These are phyloP conservation scores for Tetragnatha versicolor DNA, from an alignment of 1,140 invertebrate species.

Conservation along the genomic window DNA sequence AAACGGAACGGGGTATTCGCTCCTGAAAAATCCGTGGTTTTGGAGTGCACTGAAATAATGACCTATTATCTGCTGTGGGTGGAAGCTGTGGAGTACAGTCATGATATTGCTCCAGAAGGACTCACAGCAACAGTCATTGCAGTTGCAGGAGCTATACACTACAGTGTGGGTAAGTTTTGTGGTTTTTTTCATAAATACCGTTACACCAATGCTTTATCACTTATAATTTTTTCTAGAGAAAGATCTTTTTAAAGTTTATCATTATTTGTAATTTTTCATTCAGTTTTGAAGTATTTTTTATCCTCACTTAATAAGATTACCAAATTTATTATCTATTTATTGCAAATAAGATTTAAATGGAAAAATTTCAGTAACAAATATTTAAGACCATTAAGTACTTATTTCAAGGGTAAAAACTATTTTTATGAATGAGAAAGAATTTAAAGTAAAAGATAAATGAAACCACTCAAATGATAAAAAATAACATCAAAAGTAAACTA, in stretches of 20 bases:
- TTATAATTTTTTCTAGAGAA: no score
- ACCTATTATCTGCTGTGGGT: slow-evolving; percentile 43
- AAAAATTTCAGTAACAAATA: no score
- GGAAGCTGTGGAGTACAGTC: slow-evolving; percentile 10
- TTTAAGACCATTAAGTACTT: no score
- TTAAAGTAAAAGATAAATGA: no score
- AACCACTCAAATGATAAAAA: no score
- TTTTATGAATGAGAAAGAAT: no score
- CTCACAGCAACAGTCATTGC: slow-evolving; percentile 26
- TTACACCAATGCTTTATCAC: not conserved
- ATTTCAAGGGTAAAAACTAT: no score
- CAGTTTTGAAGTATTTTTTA: not conserved
- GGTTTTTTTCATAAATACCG: not conserved
- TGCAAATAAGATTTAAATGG: not conserved
- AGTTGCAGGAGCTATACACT: slow-evolving; percentile 28
- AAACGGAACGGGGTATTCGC: slow-evolving; percentile 10
- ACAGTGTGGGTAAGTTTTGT: slow-evolving; percentile 1
- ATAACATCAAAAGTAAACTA: no score
- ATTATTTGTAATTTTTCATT: not conserved
- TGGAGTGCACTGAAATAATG: not conserved
- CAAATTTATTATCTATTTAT: not conserved
- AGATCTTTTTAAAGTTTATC: no score
- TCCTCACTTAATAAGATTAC: no score
- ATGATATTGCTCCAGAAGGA: slow-evolving; percentile 41
- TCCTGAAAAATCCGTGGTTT: slow-evolving; percentile 21